These are phyloP conservation scores for Taurulus bubalis DNA, from an alignment of 2,113 vertebrate genomes.

Conservation along the genomic window DNA sequence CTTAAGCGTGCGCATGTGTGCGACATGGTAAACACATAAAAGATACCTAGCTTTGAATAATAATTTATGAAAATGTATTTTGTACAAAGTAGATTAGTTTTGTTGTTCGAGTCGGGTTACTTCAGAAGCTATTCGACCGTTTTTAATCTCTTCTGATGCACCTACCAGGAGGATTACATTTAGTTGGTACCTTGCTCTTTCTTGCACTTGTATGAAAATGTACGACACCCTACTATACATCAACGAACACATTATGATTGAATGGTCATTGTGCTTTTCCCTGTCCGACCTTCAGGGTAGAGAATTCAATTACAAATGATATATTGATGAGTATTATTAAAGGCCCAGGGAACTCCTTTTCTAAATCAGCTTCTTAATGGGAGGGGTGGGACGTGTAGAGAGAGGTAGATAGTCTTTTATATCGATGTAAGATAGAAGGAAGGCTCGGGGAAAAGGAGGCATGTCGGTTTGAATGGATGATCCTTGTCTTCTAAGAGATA, in stretches of 20 bases:
- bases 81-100: not conserved
- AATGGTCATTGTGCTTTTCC: not conserved
- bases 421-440: not conserved
- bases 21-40: not conserved
- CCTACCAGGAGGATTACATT: not conserved
- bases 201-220: not conserved
- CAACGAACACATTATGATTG: not conserved
- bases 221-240: not conserved
- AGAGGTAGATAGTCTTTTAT: not conserved
- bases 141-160: not conserved
- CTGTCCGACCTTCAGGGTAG: not conserved
- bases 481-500: slow-evolving; percentile 1
- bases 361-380: not conserved
- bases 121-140: not conserved
- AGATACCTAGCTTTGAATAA: not conserved
- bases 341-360: not conserved
- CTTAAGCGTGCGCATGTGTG: not conserved
- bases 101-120: not conserved
- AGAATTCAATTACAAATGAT: not conserved
- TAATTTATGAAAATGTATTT: not conserved
- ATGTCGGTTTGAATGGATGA: not conserved
- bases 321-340: not conserved
- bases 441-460: not conserved
- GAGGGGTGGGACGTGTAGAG: not conserved
- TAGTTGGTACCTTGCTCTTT: not conserved